Evolutionary conservation across 2,797 vertebrate species (phyloP), one percentile per base, ranked within the genome.

Genomic region (Mus spretus): DNA sequence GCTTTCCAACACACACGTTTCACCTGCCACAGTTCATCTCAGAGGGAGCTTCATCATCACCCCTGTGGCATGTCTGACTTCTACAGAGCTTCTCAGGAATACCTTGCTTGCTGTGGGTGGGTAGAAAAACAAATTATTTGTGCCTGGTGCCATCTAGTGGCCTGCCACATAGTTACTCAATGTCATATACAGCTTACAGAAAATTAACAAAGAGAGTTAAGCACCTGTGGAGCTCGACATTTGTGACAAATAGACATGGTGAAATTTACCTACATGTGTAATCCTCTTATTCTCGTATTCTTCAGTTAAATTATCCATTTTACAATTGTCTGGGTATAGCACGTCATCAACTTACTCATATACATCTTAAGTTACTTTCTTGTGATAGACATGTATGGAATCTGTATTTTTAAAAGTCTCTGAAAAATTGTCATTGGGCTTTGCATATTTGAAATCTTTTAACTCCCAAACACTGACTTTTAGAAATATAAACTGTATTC

Each of bases 101-200:
- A 22, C 65, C 0, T 0, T 0, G 28, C 50, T 53, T 6, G 20
- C 93, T 63, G 95, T 40, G 40, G 74, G 59, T 24, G n/a, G 44
- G 85, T 24, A 14, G 22, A 44, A 59, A 1, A 1, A 63, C 34
- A 63, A 89, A 86, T 84, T 53, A 53, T 19, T 93, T 96, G 98
- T 94, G 84, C 72, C 92, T 97, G 97, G 97, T 97, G 98, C 98
- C 99, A 98, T 96, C 98, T 99, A 93, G 98, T 98, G 99, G 98
- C 95, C 14, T 0, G 3, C 1, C 37, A 78, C 28, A 31, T 44
- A 0, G 0, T 63, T 90, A 63, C 50, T 83, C 82, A 75, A n/a
- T 78, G 78, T 50, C 31, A 72, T 19, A 44, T 47, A 85, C 55
- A 44, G 53, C 6, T 26, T 86, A 61, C 79, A 59, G 8, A 82